Evolutionary conservation across 2,888 invertebrate species (phyloP).

Genomic region (Spodoptera littoralis): DNA sequence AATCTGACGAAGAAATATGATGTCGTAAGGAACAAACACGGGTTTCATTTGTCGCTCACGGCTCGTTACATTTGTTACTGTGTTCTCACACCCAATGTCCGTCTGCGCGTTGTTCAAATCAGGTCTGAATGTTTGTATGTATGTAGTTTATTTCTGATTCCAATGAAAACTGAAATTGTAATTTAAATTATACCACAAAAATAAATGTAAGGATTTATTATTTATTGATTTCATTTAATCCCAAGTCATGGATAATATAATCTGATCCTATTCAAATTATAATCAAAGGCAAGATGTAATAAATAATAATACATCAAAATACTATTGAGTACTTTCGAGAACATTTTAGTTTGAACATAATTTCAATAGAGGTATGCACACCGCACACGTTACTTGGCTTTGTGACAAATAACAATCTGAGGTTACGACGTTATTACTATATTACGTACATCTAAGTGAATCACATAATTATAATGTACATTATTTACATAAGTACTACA

Average conservation of each 20-base stretch:
- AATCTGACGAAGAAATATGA: conserved; percentile 58
- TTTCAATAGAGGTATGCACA: conserved; percentile 36
- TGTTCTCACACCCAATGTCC: conserved; percentile 72
- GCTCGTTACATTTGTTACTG: conserved; percentile 60
- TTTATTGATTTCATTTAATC: conserved; percentile 79
- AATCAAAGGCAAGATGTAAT: conserved; percentile 37
- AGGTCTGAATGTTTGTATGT: conserved; percentile 79
- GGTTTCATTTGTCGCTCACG: conserved; percentile 64
- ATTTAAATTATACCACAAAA: conserved; percentile 78
- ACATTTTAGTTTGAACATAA: conserved; percentile 29
- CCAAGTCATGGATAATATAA: conserved; percentile 52
- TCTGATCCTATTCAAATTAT: conserved; percentile 37
- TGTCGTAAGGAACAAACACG: conserved; percentile 65
- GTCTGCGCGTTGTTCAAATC: conserved; percentile 78
- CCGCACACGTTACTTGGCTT: conserved; percentile 35
- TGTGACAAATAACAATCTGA: conserved; percentile 59
- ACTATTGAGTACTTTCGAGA: conserved; percentile 40
- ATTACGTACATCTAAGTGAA: conserved; percentile 78
- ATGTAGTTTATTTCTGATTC: conserved; percentile 81
- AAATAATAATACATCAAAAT: conserved; percentile 30
- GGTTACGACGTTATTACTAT: conserved; percentile 58
- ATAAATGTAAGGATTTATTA: conserved; percentile 84
- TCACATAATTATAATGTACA: conserved; percentile 82
- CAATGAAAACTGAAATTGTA: conserved; percentile 73
- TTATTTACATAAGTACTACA: conserved; percentile 79